Evolutionary conservation across 2,797 vertebrate species (phyloP).

Genomic region (Leontopithecus rosalia): DNA sequence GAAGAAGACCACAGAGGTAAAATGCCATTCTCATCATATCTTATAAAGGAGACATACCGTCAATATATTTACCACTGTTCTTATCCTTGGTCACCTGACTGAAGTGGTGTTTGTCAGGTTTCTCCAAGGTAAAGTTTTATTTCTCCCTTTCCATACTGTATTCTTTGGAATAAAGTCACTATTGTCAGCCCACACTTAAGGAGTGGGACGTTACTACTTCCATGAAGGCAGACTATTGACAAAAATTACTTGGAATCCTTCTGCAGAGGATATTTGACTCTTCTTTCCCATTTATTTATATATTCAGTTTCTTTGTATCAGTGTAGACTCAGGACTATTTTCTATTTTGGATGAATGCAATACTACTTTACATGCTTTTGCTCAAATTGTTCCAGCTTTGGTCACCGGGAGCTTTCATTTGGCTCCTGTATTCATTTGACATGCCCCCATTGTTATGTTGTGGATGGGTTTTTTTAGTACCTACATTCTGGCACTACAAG

Average conservation of each 20-base stretch:
- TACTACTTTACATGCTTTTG: constrained; percentile 3
- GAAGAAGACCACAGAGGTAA: not conserved
- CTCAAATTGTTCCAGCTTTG: not conserved
- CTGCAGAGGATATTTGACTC: not conserved
- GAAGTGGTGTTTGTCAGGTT: constrained; percentile 36
- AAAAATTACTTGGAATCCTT: constrained; percentile 36
- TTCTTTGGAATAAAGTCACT: constrained; percentile 38
- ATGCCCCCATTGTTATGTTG: not conserved
- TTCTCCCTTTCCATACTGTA: constrained; percentile 15
- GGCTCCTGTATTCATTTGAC: not conserved
- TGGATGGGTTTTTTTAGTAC: not conserved
- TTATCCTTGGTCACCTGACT: constrained; percentile 6
- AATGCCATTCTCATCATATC: not conserved
- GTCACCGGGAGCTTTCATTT: not conserved
- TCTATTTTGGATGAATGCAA: constrained; percentile 1
- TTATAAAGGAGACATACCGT: constrained; percentile 22
- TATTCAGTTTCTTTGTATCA: not conserved
- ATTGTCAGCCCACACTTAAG: not conserved
- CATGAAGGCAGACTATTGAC: not conserved
- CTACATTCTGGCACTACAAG: not conserved
- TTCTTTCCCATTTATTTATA: not conserved
- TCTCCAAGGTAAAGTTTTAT: constrained; percentile 13
- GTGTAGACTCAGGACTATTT: not conserved
- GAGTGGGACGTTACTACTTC: not conserved
- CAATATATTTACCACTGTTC: not conserved